Evolutionary conservation across 2,113 vertebrate genomes (phyloP), one percentile per base, ranked within the genome.

Genomic region (Tiliqua scincoides): DNA sequence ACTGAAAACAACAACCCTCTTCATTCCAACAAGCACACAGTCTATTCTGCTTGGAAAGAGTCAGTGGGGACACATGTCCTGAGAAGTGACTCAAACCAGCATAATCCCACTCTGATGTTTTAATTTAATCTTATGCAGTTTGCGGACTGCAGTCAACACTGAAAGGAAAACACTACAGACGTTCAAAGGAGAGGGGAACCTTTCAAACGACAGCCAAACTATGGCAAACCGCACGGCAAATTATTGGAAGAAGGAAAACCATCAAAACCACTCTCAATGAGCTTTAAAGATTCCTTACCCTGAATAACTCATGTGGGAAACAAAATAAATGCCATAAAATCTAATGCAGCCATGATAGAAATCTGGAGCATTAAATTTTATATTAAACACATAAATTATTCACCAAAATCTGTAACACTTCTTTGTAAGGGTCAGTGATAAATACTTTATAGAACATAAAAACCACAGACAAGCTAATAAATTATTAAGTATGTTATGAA

Each of bases 391-490:
- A n/a, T 68, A 70, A 67, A 82, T 4, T 18, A 71, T 70, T 82
- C 20, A 35, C 12, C 32, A 35, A 6, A 71, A 54, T 61, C 40
- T 89, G 85, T 81, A 87, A 84, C 85, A 82, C 82, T 57, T 87
- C 54, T 57, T 87, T 65, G 1, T 81, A 81, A 72, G 85, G 82
- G 82, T 90, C 82, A 90, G 76, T 72, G 82, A 81, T 90, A 87
- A 90, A 84, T 90, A 84, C 70, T 87, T 89, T 68, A 84, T 75
- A 76, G 37, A 85, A 81, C 65, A 82, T 81, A 87, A 89, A 89
- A 75, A 62, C 65, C 72, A 77, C 59, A 84, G 78, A 80, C 78
- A 82, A 77, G 79, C 62, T 85, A 82, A 85, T 89, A 82, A 81
- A 89, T 85, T 81, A 87, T 43, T 90, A 81, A 90, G 57, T 71